phyloP scores from a whole-genome alignment of 2,797 vertebrate genomes.

The Enteromius viviparus region DNA sequence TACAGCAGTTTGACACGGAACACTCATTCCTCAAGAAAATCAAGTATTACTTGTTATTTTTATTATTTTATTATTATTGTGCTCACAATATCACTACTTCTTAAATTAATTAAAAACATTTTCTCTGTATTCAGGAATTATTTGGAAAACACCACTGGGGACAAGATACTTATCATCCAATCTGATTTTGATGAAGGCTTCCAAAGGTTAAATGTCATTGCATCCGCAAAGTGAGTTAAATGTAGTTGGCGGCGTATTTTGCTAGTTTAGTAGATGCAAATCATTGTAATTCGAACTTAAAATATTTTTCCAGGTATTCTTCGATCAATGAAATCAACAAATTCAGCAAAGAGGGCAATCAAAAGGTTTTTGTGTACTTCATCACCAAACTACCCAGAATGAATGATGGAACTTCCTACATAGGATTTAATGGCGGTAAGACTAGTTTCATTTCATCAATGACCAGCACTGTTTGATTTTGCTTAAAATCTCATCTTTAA shows the following conservation, averaged over 20 bases:
- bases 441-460: constrained; percentile 69
- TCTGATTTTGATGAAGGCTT: constrained; percentile 86
- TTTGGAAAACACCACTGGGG: constrained; percentile 67
- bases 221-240: constrained; percentile 88
- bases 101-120: background rate
- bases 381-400: constrained; percentile 90
- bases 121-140: constrained; percentile 75
- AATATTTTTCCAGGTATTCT: constrained; percentile 79
- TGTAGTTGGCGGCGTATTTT: background rate
- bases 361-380: constrained; percentile 85
- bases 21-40: constrained; percentile 90
- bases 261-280: constrained; percentile 1
- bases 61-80: background rate
- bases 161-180: constrained; percentile 91
- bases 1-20: constrained; percentile 96
- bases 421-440: constrained; percentile 93
- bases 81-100: constrained; percentile 46
- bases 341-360: constrained; percentile 63
- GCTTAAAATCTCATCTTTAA: background rate
- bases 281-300: background rate
- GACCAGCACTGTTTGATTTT: constrained; percentile 67
- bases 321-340: constrained; percentile 93
- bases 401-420: constrained; percentile 85
- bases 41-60: constrained; percentile 71
- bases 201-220: constrained; percentile 86